Evolutionary conservation across 2,113 vertebrate genomes (phyloP).

Genomic region (Caracal caracal): DNA sequence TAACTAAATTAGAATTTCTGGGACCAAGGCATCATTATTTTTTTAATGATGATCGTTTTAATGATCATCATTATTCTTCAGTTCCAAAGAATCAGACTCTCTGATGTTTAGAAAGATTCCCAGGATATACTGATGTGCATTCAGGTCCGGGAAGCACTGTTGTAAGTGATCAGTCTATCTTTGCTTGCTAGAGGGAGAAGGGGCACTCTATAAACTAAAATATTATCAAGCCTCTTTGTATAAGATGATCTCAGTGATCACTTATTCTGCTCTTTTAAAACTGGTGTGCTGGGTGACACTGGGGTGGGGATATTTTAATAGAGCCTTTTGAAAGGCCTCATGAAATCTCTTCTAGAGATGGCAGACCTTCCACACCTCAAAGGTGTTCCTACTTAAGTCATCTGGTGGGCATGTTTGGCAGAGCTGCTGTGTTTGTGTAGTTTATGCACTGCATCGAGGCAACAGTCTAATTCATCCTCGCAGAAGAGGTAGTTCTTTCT

Average conservation of each 20-base stretch:
- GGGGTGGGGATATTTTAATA: background rate
- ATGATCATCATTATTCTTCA: constrained; percentile 19
- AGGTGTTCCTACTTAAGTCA: background rate
- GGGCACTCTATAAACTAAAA: background rate
- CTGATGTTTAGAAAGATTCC: constrained; percentile 11
- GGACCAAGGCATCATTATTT: background rate
- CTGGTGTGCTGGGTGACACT: background rate
- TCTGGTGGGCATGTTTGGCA: background rate
- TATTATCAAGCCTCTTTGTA: background rate
- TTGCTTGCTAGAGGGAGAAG: constrained; percentile 15
- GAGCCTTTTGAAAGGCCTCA: background rate
- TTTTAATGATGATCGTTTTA: constrained; percentile 18
- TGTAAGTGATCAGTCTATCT: constrained; percentile 1
- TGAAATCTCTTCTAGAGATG: background rate
- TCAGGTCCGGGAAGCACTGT: background rate
- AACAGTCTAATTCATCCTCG: background rate
- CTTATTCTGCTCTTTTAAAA: constrained; percentile 17
- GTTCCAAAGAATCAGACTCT: constrained; percentile 42
- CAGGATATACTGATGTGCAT: background rate
- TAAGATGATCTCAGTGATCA: constrained; percentile 20
- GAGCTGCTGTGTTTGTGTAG: background rate
- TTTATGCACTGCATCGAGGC: background rate
- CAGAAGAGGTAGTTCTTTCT: background rate
- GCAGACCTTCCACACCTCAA: background rate
- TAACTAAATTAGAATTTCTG: constrained; percentile 47